Evolutionary conservation across 2,888 invertebrate species (phyloP).

Genomic region (Dolichomitus sp.): DNA sequence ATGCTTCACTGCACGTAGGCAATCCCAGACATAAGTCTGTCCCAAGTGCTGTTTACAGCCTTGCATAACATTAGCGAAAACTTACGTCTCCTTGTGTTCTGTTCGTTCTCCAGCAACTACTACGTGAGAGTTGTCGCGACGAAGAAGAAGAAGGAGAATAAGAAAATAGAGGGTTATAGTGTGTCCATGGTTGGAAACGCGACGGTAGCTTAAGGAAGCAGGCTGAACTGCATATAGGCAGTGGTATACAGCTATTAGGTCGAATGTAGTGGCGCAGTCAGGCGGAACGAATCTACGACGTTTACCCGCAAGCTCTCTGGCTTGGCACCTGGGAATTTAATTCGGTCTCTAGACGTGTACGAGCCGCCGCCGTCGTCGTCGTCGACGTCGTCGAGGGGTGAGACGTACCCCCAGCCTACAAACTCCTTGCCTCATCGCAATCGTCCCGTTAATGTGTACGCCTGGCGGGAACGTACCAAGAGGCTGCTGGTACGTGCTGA

Average conservation of each 20-base stretch:
- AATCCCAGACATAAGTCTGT: not conserved
- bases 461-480: slow-evolving; percentile 47
- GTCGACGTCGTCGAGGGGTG: not conserved
- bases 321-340: slow-evolving; percentile 52
- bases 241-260: slow-evolving; percentile 29
- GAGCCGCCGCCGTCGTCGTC: slow-evolving; percentile 11
- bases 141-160: slow-evolving; percentile 16
- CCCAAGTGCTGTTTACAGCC: slow-evolving; percentile 30
- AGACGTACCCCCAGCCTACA: not conserved
- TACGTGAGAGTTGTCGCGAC: slow-evolving; percentile 22
- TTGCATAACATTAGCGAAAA: slow-evolving; percentile 38
- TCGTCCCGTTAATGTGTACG: slow-evolving; percentile 56
- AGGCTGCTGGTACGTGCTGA: slow-evolving; percentile 57
- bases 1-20: slow-evolving; percentile 1
- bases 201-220: slow-evolving; percentile 1
- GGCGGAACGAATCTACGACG: slow-evolving; percentile 46
- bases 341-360: slow-evolving; percentile 37
- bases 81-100: slow-evolving; percentile 15
- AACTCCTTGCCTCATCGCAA: slow-evolving; percentile 29
- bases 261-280: slow-evolving; percentile 37
- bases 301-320: slow-evolving; percentile 36
- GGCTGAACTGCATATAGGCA: slow-evolving; percentile 23
- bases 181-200: slow-evolving; percentile 3
- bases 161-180: slow-evolving; percentile 13
- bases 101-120: slow-evolving; percentile 1